phyloP scores from a whole-genome alignment of 1,140 invertebrate genomes.

The Ips typographus region DNA sequence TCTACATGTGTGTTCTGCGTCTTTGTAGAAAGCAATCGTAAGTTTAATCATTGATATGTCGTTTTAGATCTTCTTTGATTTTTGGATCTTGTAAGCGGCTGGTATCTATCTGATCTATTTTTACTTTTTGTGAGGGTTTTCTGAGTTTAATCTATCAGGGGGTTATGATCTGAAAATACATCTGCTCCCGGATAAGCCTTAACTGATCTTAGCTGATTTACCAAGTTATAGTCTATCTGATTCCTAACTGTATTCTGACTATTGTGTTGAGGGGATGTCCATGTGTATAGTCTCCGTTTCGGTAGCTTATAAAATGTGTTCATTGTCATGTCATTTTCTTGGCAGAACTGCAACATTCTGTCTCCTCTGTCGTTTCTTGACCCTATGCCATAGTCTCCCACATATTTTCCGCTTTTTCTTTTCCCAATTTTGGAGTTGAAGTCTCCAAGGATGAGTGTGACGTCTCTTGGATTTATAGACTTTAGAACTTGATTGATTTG shows the following conservation, averaged over 20 bases:
- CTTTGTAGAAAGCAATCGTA: too few relatives aligned
- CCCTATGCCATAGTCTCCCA: conserved; percentile 17
- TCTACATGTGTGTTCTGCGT: too few relatives aligned
- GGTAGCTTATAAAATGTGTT: conserved; percentile 1
- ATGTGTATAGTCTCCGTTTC: neutral
- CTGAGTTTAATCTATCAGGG: too few relatives aligned
- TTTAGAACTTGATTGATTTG: conserved; percentile 13
- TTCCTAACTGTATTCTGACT: conserved; percentile 11
- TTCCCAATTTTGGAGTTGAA: conserved; percentile 23
- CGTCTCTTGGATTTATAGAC: conserved; percentile 3
- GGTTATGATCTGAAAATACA: too few relatives aligned
- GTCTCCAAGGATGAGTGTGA: conserved; percentile 17
- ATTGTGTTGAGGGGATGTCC: neutral
- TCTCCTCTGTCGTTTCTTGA: conserved; percentile 23
- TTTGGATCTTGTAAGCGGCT: too few relatives aligned
- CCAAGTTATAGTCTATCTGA: neutral
- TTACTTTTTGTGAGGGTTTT: too few relatives aligned
- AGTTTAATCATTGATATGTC: too few relatives aligned
- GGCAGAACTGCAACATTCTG: conserved; percentile 13
- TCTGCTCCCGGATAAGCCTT: too few relatives aligned
- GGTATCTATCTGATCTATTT: too few relatives aligned
- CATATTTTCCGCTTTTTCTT: conserved; percentile 10
- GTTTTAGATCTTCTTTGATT: too few relatives aligned
- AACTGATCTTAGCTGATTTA: too few relatives aligned
- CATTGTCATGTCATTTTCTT: conserved; percentile 13